Percentiles rank a stretch among this genome's conserved stretches.
Conservation (phyloP, 2,888 invertebrate genomes). For the Cataglyphis cursor region DNA sequence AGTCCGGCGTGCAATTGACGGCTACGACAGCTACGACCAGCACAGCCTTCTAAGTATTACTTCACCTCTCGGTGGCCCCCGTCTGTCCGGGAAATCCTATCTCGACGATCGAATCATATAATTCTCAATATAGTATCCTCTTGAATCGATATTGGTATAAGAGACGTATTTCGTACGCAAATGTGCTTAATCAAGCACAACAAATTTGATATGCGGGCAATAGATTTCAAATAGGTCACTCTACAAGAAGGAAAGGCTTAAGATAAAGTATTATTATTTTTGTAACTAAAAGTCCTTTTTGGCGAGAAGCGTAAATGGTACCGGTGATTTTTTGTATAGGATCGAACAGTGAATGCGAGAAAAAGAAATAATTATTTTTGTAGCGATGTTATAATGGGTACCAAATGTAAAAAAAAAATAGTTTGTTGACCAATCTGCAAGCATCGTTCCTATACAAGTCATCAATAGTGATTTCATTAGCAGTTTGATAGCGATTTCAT, state of each 20-base stretch:
- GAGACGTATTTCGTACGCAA: not conserved
- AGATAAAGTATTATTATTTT: conserved; percentile 46
- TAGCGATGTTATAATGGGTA: conserved; percentile 42
- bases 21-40: conserved; percentile 68
- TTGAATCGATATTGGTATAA: not conserved
- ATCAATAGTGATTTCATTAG: conserved; percentile 7
- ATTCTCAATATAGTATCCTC: not conserved
- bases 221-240: not conserved
- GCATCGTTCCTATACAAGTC: conserved; percentile 36
- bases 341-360: conserved; percentile 7
- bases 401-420: conserved; percentile 36
- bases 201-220: not conserved
- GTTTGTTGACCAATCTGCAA: conserved; percentile 37
- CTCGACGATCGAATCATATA: conserved; percentile 3
- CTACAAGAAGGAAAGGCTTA: conserved; percentile 21
- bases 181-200: conserved; percentile 1
- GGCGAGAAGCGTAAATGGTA: not conserved
- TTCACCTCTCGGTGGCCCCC: not conserved
- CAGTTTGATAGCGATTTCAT: conserved; percentile 11
- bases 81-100: not conserved
- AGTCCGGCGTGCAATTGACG: conserved; percentile 79
- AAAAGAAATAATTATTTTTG: conserved; percentile 46
- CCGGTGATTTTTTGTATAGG: conserved; percentile 28
- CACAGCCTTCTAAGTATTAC: conserved; percentile 76
- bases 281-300: conserved; percentile 22